Conservation (phyloP, 53 echinoderm and acorn worm genomes). For the Stichopus horrens region DNA sequence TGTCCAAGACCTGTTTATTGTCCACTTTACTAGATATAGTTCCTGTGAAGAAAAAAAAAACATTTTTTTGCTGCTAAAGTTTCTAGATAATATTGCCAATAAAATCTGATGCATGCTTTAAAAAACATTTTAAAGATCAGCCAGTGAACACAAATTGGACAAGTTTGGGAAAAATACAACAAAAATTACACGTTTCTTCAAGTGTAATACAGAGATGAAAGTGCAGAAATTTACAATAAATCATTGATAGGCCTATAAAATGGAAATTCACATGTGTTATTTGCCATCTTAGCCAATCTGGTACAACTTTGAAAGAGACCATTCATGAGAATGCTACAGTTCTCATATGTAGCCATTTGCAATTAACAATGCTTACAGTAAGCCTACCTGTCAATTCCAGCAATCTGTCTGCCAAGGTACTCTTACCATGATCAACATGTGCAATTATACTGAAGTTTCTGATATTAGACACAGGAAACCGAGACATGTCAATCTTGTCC, state of each 20-base stretch:
- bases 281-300: too few relatives aligned
- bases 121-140: background rate
- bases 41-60: constrained; percentile 40
- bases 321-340: too few relatives aligned
- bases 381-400: constrained; percentile 76
- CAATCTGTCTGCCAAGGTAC: constrained; percentile 91
- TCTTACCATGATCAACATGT: constrained; percentile 96
- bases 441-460: constrained; percentile 94
- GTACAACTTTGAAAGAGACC: too few relatives aligned
- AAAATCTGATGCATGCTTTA: background rate
- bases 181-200: too few relatives aligned
- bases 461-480: constrained; percentile 61
- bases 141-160: background rate
- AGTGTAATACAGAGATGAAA: too few relatives aligned
- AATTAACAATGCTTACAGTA: too few relatives aligned
- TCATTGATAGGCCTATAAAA: too few relatives aligned
- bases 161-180: background rate
- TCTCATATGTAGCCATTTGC: too few relatives aligned
- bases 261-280: too few relatives aligned
- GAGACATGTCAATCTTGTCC: constrained; percentile 49
- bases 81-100: too few relatives aligned
- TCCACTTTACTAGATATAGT: constrained; percentile 77
- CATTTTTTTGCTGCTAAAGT: too few relatives aligned
- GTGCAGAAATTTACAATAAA: too few relatives aligned
- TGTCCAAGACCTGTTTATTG: constrained; percentile 92